A percentile compares a stretch with the other conserved stretches of the same genome.
Conservation (phyloP, 2,113 vertebrate species). For the Tachysurus vachellii region DNA sequence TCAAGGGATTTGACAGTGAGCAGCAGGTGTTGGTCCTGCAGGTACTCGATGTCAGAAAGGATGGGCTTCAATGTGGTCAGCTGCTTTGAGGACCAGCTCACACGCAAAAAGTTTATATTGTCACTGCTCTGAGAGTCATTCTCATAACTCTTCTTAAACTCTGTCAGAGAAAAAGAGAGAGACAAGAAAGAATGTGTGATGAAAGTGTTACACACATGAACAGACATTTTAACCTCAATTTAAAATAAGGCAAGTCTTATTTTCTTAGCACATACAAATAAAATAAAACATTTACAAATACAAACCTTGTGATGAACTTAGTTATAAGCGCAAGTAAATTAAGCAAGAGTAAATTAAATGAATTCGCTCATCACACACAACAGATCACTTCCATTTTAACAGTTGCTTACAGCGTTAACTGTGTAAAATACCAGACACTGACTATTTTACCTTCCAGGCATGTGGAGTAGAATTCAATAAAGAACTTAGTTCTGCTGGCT, state of each 20-base stretch:
- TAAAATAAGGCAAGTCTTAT: background rate
- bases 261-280: background rate
- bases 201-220: background rate
- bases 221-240: background rate
- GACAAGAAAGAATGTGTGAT: background rate
- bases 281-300: background rate
- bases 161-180: slow-evolving; percentile 58
- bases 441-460: slow-evolving; percentile 86
- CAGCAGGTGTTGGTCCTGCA: slow-evolving; percentile 95
- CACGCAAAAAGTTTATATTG: slow-evolving; percentile 94
- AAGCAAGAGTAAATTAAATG: background rate
- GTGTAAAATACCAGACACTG: background rate
- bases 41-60: slow-evolving; percentile 93
- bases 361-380: background rate
- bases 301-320: background rate
- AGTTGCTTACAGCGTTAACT: background rate
- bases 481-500: slow-evolving; percentile 94
- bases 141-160: slow-evolving; percentile 96
- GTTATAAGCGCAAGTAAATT: background rate
- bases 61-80: slow-evolving; percentile 96
- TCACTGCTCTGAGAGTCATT: slow-evolving; percentile 96
- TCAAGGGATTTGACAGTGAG: slow-evolving; percentile 95
- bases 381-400: background rate
- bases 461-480: slow-evolving; percentile 96
- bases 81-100: slow-evolving; percentile 94